A percentile compares a stretch with the other conserved stretches of the same genome.
Evolutionary conservation across 1,140 invertebrate species (phyloP).

Genomic region (Steinernema feltiae): DNA sequence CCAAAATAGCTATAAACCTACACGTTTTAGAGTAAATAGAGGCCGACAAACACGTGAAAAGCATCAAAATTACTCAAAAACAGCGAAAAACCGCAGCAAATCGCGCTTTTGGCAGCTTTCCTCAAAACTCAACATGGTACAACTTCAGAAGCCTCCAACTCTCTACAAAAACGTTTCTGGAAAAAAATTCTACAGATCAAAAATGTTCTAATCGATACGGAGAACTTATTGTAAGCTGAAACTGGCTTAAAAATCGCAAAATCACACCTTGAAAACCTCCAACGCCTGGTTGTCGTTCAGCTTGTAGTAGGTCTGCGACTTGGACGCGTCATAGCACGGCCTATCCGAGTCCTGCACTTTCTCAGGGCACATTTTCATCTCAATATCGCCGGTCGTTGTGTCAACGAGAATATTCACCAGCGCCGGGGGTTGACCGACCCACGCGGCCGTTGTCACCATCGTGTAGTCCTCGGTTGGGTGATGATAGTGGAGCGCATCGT

Average conservation of each 20-base stretch:
- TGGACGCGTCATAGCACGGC: not conserved
- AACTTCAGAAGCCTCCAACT: no score
- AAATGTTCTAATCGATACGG: no score
- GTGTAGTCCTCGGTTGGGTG: not conserved
- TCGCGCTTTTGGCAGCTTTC: no score
- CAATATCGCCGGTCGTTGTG: not conserved
- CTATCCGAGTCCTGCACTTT: not conserved
- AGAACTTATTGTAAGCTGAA: not conserved
- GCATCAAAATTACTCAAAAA: no score
- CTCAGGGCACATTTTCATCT: not conserved
- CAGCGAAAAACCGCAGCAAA: no score
- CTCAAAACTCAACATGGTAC: no score
- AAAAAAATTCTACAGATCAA: no score
- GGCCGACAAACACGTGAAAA: no score
- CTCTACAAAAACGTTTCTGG: no score
- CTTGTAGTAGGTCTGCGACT: not conserved
- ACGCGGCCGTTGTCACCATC: not conserved
- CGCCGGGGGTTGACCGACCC: not conserved
- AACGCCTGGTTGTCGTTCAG: not conserved
- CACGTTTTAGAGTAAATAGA: no score
- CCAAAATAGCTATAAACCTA: no score
- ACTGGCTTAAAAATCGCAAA: not conserved
- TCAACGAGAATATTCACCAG: no score
- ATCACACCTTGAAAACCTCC: not conserved
- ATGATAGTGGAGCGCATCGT: not conserved